phyloP scores from a whole-genome alignment of 2,797 vertebrate genomes.

The Pseudomugil gertrudae region DNA sequence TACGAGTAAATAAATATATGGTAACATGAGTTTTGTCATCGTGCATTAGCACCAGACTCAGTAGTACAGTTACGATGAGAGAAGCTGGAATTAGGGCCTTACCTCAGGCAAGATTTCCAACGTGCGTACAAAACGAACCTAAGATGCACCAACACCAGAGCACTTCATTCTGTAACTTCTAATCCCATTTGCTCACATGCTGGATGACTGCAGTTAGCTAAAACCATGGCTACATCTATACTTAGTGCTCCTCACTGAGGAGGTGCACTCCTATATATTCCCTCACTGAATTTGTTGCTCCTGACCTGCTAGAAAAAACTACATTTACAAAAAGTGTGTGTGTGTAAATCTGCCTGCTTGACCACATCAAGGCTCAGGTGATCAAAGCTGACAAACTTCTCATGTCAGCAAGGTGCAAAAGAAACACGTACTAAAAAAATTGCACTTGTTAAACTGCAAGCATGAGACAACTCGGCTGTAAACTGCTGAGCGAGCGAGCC shows the following conservation, averaged over 20 bases:
- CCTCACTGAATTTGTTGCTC: slow-evolving; percentile 46
- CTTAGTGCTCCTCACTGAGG: slow-evolving; percentile 32
- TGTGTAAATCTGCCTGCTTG: slow-evolving; percentile 29
- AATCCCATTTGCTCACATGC: slow-evolving; percentile 23
- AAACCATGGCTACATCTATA: slow-evolving; percentile 13
- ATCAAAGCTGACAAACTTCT: slow-evolving; percentile 45
- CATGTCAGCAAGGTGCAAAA: slow-evolving; percentile 45
- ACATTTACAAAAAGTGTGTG: slow-evolving; percentile 47
- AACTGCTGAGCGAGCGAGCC: slow-evolving; percentile 39
- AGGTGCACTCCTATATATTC: slow-evolving; percentile 52
- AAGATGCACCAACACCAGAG: slow-evolving; percentile 23
- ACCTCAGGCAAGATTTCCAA: slow-evolving; percentile 26
- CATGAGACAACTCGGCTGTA: slow-evolving; percentile 36
- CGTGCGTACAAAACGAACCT: slow-evolving; percentile 28
- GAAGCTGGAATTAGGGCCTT: slow-evolving; percentile 32
- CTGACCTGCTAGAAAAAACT: slow-evolving; percentile 46
- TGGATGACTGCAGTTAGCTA: slow-evolving; percentile 21
- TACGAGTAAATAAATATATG: slow-evolving; percentile 74
- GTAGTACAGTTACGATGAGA: slow-evolving; percentile 77
- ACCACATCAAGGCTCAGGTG: slow-evolving; percentile 61
- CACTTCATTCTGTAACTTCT: slow-evolving; percentile 32
- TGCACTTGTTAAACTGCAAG: slow-evolving; percentile 77
- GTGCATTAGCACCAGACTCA: slow-evolving; percentile 72
- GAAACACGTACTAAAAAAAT: slow-evolving; percentile 71
- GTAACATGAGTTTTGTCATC: slow-evolving; percentile 61